Evolutionary conservation across 1,140 invertebrate genomes (phyloP), one percentile per base, ranked within the genome.

Genomic region (Drosophila arawakana): DNA sequence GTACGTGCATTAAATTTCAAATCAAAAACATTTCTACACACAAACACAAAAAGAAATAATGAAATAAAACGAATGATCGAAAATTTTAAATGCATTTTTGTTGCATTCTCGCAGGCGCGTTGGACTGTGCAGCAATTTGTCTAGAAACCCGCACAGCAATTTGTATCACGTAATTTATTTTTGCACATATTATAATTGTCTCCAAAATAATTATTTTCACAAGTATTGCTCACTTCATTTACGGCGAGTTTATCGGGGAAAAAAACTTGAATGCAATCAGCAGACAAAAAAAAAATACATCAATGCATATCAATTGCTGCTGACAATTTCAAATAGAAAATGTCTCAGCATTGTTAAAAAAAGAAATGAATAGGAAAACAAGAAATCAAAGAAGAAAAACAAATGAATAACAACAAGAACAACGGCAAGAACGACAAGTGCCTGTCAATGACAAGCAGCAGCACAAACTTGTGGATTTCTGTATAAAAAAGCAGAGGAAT

Each of bases 1-100:
- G 80, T 89, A 89, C 84, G 84, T 89, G 84, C 81, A 81, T 89
- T 89, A 89, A 89, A 89, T 89, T 79, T 90, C 62, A 84, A 89
- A 89, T 89, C 80, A 89, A 71, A 80, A 63, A 67, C 59, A 83
- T 89, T 83, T 66, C 69, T 50, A 15, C 74, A 61, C 57, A 57
- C 49, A 50, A 21, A 37, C 46, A 54, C 54, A 61, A 62, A 57
- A 62, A 66, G 34, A 59, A 68, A 37, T 25, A 60, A 30, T 30
- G 47, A 55, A 50, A 81, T 71, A 78, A 82, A 25, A 18, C 4
- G 25, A 37, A 35, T 35, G 9, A 62, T 13, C 25, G 37, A 57
- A 52, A 61, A 60, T 21, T 21, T 78, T 59, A 73, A 80, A 78
- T 78, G 74, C 80, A 78, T 80, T 89, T 83, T 44, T 52, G 70